Evolutionary conservation across 1,140 invertebrate genomes (phyloP).

Genomic region (Eubasilissa regina): DNA sequence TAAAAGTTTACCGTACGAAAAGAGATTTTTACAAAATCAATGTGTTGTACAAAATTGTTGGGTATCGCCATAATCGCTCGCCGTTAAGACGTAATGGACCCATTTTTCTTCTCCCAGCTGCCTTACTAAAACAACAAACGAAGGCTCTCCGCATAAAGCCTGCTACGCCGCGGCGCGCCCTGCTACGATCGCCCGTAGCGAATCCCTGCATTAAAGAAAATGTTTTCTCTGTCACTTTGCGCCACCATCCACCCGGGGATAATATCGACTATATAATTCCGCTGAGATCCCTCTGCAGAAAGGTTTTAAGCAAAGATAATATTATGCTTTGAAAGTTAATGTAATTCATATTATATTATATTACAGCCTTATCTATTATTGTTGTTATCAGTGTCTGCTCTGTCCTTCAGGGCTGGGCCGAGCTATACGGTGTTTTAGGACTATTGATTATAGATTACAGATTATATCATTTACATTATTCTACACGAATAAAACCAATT

Average conservation of each 20-base stretch:
- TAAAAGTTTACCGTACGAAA: background rate
- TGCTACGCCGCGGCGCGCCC: constrained; percentile 12
- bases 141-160: background rate
- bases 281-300: constrained; percentile 34
- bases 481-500: no score
- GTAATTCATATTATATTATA: constrained; percentile 59
- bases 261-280: constrained; percentile 48
- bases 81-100: constrained; percentile 8
- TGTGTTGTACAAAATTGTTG: background rate
- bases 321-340: constrained; percentile 57
- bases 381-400: constrained; percentile 48
- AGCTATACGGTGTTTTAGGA: background rate
- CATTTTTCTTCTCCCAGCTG: background rate
- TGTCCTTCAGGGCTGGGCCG: background rate
- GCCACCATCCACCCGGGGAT: constrained; percentile 20
- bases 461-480: no score
- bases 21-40: no score
- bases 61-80: constrained; percentile 1
- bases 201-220: constrained; percentile 57
- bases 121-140: constrained; percentile 23
- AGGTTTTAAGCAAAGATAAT: constrained; percentile 60
- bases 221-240: constrained; percentile 57
- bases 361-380: constrained; percentile 24
- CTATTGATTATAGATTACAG: background rate
- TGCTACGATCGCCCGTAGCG: constrained; percentile 21